Evolutionary conservation across 2,797 vertebrate species (phyloP), one percentile per base, ranked within the genome.

Genomic region (Gastrophryne carolinensis): DNA sequence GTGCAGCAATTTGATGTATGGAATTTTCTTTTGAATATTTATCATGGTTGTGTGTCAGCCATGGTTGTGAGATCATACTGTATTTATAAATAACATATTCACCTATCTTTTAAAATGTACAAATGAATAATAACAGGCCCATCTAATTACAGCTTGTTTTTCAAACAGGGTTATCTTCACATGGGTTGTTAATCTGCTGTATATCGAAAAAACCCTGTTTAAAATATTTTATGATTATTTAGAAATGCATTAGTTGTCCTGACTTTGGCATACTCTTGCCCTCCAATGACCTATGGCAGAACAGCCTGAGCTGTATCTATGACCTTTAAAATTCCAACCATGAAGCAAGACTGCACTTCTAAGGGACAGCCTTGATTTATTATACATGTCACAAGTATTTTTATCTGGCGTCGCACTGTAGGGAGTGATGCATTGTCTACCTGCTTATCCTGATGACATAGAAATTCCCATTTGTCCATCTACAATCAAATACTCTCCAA

Each of bases 391-490:
- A 19, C 23, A 4, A 61, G 53, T 60, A 75, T 67, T 75, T 75
- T 67, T 67, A 67, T 75, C 63, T 44, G 6, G 52, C 50, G 63
- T 75, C 53, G 37, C 56, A 61, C 26, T 26, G 50, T 50, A 50
- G 52, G 58, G 13, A 60, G 39, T 75, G 73, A 68, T 66, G 72
- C 26, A 75, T 61, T 52, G 47, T 41, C 24, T 75, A 68, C 73
- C 54, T 75, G 44, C 24, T 60, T 61, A 58, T 53, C 64, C 66
- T 75, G 34, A 50, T 60, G 73, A 52, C 56, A 61, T 41, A 69
- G 56, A 68, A 75, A 69, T 61, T 49, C 64, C 54, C 44, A 68
- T 75, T 68, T 68, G 73, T 68, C 58, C 30, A 62, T 72, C 32
- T 41, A 39, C 52, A 44, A 61, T 75, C 64, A 61, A 68, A 60